A percentile compares a stretch with the other conserved stretches of the same genome.
Evolutionary conservation across 2,888 invertebrate species (phyloP).

Genomic region (Conomelus anceps): DNA sequence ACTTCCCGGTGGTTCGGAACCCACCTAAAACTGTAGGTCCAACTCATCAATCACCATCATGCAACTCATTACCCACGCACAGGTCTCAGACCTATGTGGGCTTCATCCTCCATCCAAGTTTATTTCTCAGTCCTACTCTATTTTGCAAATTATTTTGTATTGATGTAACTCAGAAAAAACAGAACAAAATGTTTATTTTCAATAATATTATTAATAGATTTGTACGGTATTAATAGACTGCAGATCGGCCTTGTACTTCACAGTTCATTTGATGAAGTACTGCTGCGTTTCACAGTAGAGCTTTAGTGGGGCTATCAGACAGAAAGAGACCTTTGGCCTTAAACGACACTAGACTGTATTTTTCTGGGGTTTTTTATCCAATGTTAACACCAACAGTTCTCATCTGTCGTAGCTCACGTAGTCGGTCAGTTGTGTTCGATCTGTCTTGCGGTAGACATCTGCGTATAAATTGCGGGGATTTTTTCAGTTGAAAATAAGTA

Average conservation of each 20-base stretch:
- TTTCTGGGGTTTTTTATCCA: neutral
- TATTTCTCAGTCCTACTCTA: too few species aligned
- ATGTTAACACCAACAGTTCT: neutral
- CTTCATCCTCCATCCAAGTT: too few species aligned
- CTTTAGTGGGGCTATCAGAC: neutral
- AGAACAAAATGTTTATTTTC: neutral
- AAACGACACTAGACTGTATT: neutral
- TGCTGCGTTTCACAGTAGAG: neutral
- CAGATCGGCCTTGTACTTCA: neutral
- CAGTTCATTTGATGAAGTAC: neutral
- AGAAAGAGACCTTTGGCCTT: neutral
- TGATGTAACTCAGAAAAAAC: too few species aligned
- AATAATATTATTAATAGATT: neutral
- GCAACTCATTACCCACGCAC: too few species aligned
- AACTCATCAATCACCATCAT: too few species aligned
- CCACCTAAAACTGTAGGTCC: too few species aligned
- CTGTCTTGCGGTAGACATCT: neutral
- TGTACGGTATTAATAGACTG: neutral
- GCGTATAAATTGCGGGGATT: neutral
- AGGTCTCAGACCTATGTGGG: too few species aligned
- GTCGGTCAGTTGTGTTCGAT: neutral
- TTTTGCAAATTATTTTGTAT: too few species aligned
- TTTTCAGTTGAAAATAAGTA: neutral
- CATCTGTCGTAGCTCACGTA: neutral
- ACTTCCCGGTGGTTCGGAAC: too few species aligned